Base-by-base conservation (phyloP, 2,797 vertebrate genomes). In the Chromis chromis region DNA sequence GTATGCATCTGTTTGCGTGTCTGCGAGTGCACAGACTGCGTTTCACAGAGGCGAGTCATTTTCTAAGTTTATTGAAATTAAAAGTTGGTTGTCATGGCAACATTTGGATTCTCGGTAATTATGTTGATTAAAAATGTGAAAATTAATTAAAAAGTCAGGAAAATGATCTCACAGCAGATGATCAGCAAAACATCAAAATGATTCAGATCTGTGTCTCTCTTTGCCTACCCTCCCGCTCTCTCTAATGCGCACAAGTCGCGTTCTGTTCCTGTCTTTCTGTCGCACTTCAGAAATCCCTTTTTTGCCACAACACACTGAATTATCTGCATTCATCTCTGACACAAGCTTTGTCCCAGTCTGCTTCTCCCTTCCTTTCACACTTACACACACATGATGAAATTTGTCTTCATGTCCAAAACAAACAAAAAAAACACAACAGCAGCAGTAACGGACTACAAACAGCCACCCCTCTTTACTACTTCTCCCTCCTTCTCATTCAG, bases 71-170 rank as follows among this genome's bases (percentile, higher is more conserved):
- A 72, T 78, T 86, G 60, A 88, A 89, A 88, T 85, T 48, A 55
- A 86, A 92, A 85, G 77, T 82, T 82, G 65, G 91, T 91, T 84
- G 84, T 62, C 89, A 88, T 89, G 82, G 89, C 48, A 87, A 89
- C 88, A n/a, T 82, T 54, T 74, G 66, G 71, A 83, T 84, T 81
- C 79, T 56, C 65, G 0, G 79, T 87, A 88, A 92, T 91, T 91
- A 89, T 89, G 87, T 79, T 90, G 90, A 92, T 92, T 91, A 90
- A 92, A 93, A 92, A 90, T 90, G 87, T 90, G 87, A 86, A 90
- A 89, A 93, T 91, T 83, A 91, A 92, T 92, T 89, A 91, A 86
- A 92, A 92, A 91, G 88, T 92, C 87, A 86, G 81, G 82, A 49
- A 87, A 90, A 85, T 82, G 65, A 90, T 91, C 89, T 88, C 85